These are phyloP conservation scores for Temnothorax nylanderi DNA, from an alignment of 1,140 invertebrate species.

Conservation along the genomic window DNA sequence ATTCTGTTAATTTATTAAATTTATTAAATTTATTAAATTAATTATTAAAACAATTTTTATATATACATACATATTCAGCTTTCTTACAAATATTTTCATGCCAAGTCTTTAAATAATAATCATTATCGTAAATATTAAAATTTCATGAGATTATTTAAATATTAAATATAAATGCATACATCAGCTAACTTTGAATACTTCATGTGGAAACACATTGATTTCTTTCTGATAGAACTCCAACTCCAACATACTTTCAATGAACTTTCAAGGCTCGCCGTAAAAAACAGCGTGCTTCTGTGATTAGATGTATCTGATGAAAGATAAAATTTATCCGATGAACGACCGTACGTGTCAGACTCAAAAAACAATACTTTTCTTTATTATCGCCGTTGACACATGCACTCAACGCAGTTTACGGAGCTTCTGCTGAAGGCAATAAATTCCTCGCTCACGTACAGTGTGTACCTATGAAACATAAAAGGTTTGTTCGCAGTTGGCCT, in stretches of 20 bases:
- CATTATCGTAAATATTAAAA: not conserved
- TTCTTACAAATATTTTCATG: not conserved
- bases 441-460: conserved; percentile 28
- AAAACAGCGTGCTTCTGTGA: not conserved
- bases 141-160: not conserved
- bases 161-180: too few species aligned
- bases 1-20: too few species aligned
- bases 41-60: too few species aligned
- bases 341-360: not conserved
- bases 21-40: too few species aligned
- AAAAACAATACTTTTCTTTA: conserved; percentile 46
- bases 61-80: not conserved
- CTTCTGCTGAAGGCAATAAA: conserved; percentile 56
- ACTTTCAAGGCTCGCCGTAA: not conserved
- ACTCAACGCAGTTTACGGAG: conserved; percentile 51
- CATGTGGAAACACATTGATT: too few species aligned
- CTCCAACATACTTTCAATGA: not conserved
- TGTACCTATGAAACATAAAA: conserved; percentile 66
- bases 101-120: not conserved
- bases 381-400: conserved; percentile 22
- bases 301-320: not conserved
- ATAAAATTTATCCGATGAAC: not conserved
- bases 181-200: too few species aligned
- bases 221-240: too few species aligned
- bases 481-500: conserved; percentile 39